A percentile compares a stretch with the other conserved stretches of the same genome.
phyloP scores from a whole-genome alignment of 2,113 vertebrate genomes.

The Gracilinanus agilis region DNA sequence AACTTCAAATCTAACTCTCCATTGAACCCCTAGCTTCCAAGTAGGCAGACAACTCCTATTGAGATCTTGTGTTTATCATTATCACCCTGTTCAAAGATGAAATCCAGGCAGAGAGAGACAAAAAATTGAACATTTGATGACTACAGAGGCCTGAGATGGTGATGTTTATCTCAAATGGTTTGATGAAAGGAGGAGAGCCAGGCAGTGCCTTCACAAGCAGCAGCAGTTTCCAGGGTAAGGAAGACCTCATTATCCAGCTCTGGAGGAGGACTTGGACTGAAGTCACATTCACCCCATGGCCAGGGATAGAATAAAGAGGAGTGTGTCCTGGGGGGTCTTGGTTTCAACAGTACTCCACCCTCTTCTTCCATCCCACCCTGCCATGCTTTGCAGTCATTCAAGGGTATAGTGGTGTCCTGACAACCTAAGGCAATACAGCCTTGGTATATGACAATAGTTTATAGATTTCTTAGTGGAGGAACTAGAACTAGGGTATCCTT shows the following conservation, averaged over 20 bases:
- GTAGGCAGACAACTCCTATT: neutral
- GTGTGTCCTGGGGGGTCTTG: neutral
- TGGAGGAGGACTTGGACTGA: neutral
- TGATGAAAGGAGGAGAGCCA: neutral
- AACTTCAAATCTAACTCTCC: neutral
- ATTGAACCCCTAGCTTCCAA: neutral
- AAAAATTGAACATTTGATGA: neutral
- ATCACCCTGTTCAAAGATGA: no score
- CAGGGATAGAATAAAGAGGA: neutral
- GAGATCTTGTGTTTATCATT: no score
- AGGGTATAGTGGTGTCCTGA: neutral
- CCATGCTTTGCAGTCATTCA: neutral
- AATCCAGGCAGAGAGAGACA: no score
- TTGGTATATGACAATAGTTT: neutral
- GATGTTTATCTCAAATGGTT: neutral
- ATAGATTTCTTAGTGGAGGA: neutral
- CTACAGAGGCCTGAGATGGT: neutral
- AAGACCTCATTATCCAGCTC: no score
- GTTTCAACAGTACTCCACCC: neutral
- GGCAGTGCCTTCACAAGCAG: neutral
- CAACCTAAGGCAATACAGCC: neutral
- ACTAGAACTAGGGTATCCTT: neutral
- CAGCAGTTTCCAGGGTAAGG: neutral
- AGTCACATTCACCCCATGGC: neutral
- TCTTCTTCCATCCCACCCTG: rapidly evolving